Evolutionary conservation across 2,888 invertebrate genomes (phyloP), one percentile per base, ranked within the genome.

Genomic region (Hyles lineata): DNA sequence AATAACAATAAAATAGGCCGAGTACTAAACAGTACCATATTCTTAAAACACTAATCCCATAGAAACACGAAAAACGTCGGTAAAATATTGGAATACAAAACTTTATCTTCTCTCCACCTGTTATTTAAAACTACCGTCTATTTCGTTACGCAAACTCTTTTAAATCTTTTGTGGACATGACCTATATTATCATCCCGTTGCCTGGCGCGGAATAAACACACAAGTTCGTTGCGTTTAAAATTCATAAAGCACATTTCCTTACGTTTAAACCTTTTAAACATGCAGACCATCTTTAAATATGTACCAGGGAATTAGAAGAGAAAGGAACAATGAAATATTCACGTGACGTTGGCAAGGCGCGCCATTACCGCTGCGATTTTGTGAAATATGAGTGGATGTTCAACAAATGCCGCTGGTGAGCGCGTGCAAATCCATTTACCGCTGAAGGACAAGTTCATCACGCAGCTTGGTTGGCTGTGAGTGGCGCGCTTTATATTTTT

Each of bases 251-350:
- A 52, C 61, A 62, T 71, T 70, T 74, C 72, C 70, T 74, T 76
- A 74, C 71, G 78, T 67, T 72, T 25, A 19, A 73, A 73, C 71
- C 71, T 73, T 77, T 79, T 75, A 80, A 83, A 81, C 79, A 83
- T 80, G 77, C 80, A 81, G 67, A 77, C 77, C 70, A 72, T 82
- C 81, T 77, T 87, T 85, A 85, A 85, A 85, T 85, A 88, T 88
- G 85, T 84, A 88, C 85, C 79, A 84, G 77, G 82, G 80, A 81
- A 85, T 84, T 85, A 87, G 83, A 81, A 81, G 80, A 79, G 80
- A 81, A 81, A 74, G 77, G 76, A 82, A 76, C 80, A 81, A 82
- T 87, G 74, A 86, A 89, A 87, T 86, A 89, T 87, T 87, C 83
- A 87, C 79, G 76, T 74, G 73, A 70, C 75, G 74, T 74, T 74